Evolutionary conservation across 2,888 invertebrate species (phyloP).

Genomic region (Desoria tigrina): DNA sequence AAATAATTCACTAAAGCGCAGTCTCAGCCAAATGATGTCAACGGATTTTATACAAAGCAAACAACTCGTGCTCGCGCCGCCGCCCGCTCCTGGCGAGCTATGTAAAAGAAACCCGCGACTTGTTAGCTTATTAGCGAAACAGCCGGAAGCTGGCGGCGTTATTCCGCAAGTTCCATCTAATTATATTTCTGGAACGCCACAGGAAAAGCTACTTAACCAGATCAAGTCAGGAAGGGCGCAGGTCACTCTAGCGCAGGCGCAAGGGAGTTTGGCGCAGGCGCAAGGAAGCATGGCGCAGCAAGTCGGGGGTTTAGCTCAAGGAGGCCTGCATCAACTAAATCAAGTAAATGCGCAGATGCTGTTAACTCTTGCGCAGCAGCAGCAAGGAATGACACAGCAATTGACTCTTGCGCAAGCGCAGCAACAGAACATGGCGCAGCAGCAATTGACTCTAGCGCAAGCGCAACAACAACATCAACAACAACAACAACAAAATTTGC

Average conservation of each 20-base stretch:
- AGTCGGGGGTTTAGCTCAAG: constrained; percentile 57
- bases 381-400: constrained; percentile 37
- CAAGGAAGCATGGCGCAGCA: constrained; percentile 17
- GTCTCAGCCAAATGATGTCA: neutral
- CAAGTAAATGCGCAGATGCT: no score
- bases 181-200: constrained; percentile 66
- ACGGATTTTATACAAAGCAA: no score
- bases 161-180: constrained; percentile 25
- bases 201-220: constrained; percentile 57
- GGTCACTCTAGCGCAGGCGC: constrained; percentile 12
- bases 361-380: constrained; percentile 46
- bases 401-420: no score
- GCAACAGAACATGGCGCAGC: constrained; percentile 17
- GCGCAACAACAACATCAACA: constrained; percentile 43
- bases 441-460: constrained; percentile 56
- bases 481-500: constrained; percentile 22
- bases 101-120: constrained; percentile 84
- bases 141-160: constrained; percentile 69
- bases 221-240: constrained; percentile 20
- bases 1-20: constrained; percentile 9
- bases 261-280: no score
- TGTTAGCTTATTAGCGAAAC: constrained; percentile 76
- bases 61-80: neutral
- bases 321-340: constrained; percentile 35
- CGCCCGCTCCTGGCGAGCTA: constrained; percentile 58